Evolutionary conservation across 1,140 invertebrate species (phyloP), one percentile per base, ranked within the genome.

Genomic region (Hycleus cichorii): DNA sequence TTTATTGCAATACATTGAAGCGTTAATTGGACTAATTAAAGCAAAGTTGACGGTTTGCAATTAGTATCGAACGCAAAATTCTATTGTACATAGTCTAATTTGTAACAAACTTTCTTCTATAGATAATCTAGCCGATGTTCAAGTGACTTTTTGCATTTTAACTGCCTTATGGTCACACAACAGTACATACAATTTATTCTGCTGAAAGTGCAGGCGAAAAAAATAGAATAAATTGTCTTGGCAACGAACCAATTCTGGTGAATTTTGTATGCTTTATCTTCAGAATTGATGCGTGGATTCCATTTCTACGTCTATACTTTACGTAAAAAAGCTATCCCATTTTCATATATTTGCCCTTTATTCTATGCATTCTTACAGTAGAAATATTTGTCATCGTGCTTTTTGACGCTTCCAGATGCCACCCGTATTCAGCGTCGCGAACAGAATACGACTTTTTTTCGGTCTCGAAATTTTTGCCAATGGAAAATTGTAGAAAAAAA

Each of bases 271-370:
- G 66, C 65, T 69, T 68, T 69, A 69, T 69, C 66, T 69, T 65
- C 60, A 57, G 32, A 57, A 65, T 61, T 65, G 66, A 66, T 69
- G 68, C 66, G 66, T 69, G 66, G 57, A 68, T 64, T 63, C 64
- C 62, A 66, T 68, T 67, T 62, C 57, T 56, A 55, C 58, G 57
- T 63, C 56, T 62, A 65, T 65, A 64, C 64, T 66, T 67, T 67
- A 65, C 64, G 64, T 64, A 66, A 69, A 67, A 69, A 69, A 67
- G 64, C 67, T 64, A 66, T 69, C 62, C 65, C 59, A 69, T 67
- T 69, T 67, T 69, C 65, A 67, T 69, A 69, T 66, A 69, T 69
- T 67, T 66, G 60, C 62, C 67, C 65, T 67, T 65, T 67, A 65
- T 67, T 69, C 65, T 65, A 69, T 67, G 67, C 65, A 67, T 67